Percentiles rank a stretch among this genome's conserved stretches.
phyloP scores from a whole-genome alignment of 2,888 invertebrate species.

The Patella pellucida region DNA sequence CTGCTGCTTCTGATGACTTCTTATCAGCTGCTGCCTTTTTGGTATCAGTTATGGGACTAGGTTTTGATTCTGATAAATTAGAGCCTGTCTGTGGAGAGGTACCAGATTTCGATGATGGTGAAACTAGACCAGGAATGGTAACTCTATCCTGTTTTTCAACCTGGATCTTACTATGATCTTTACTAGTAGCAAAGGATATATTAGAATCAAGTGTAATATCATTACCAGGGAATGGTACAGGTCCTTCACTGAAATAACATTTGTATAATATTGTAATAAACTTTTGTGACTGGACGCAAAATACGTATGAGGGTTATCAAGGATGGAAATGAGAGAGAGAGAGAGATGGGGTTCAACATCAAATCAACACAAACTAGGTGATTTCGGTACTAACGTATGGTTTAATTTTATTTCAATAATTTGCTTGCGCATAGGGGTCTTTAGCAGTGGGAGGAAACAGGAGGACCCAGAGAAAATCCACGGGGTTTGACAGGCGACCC shows the following conservation, averaged over 20 bases:
- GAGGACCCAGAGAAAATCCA: too few relatives aligned
- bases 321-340: too few relatives aligned
- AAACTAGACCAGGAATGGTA: constrained; percentile 49
- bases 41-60: background rate
- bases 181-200: constrained; percentile 81
- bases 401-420: too few relatives aligned
- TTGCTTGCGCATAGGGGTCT: too few relatives aligned
- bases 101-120: constrained; percentile 40
- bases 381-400: too few relatives aligned
- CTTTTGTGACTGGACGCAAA: too few relatives aligned
- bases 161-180: constrained; percentile 84
- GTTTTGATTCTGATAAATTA: constrained; percentile 20
- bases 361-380: too few relatives aligned
- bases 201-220: constrained; percentile 36
- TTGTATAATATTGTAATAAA: too few relatives aligned
- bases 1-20: background rate
- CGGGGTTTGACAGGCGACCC: too few relatives aligned
- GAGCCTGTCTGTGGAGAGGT: constrained; percentile 37
- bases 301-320: too few relatives aligned
- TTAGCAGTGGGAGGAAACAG: too few relatives aligned
- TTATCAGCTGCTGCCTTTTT: background rate
- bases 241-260: constrained; percentile 48
- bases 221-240: constrained; percentile 52
- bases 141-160: constrained; percentile 80
- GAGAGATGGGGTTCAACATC: too few relatives aligned